Evolutionary conservation across 2,888 invertebrate species (phyloP).

Genomic region (Mechanitis messenoides): DNA sequence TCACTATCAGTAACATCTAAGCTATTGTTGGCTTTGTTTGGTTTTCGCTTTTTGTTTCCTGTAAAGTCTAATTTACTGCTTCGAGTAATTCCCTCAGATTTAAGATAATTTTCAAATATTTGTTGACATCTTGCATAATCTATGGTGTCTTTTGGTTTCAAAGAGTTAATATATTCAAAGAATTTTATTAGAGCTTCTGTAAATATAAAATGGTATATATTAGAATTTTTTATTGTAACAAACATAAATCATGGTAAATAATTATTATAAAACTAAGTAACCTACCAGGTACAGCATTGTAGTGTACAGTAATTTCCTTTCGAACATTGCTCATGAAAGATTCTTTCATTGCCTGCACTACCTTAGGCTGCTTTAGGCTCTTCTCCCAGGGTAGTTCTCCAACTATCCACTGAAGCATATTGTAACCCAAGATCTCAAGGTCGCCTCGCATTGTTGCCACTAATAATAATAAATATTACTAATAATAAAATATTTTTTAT

Average conservation of each 20-base stretch:
- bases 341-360: slow-evolving; percentile 83
- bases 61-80: slow-evolving; percentile 79
- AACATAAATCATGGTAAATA: background rate
- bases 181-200: slow-evolving; percentile 79
- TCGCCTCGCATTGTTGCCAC: slow-evolving; percentile 93
- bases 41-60: slow-evolving; percentile 40
- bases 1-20: slow-evolving; percentile 22
- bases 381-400: slow-evolving; percentile 91
- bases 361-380: slow-evolving; percentile 74
- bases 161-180: slow-evolving; percentile 80
- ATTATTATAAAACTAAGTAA: slow-evolving; percentile 4
- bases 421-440: slow-evolving; percentile 95
- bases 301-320: slow-evolving; percentile 58
- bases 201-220: slow-evolving; percentile 36
- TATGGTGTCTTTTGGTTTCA: slow-evolving; percentile 83
- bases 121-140: slow-evolving; percentile 84
- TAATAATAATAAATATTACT: slow-evolving; percentile 26
- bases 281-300: slow-evolving; percentile 55
- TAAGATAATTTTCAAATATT: slow-evolving; percentile 80
- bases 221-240: background rate
- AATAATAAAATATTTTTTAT: too few relatives aligned
- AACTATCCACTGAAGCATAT: slow-evolving; percentile 93
- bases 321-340: slow-evolving; percentile 78
- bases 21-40: slow-evolving; percentile 27
- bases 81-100: slow-evolving; percentile 75